These are phyloP conservation scores for Pangasianodon gigas DNA, from an alignment of 2,113 vertebrate genomes.

Conservation along the genomic window DNA sequence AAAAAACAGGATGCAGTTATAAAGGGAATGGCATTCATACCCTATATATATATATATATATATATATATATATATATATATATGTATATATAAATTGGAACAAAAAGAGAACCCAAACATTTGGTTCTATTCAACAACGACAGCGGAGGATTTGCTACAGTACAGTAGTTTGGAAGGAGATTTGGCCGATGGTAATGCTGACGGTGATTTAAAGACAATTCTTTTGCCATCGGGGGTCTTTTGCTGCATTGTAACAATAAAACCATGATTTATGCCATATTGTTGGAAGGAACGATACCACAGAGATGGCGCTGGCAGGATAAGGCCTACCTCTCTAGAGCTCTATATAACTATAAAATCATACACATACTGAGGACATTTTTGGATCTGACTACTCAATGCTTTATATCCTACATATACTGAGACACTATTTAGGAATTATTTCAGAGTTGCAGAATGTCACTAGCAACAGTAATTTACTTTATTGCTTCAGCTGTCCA, in stretches of 20 bases:
- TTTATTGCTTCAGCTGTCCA: background rate
- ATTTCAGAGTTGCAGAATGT: background rate
- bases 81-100: slow-evolving; percentile 74
- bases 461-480: background rate
- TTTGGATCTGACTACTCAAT: slow-evolving; percentile 29
- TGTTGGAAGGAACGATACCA: slow-evolving; percentile 54
- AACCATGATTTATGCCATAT: slow-evolving; percentile 63
- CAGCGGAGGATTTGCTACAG: slow-evolving; percentile 59
- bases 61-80: slow-evolving; percentile 66
- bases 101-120: slow-evolving; percentile 76
- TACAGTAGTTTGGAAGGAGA: slow-evolving; percentile 49
- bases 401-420: slow-evolving; percentile 30
- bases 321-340: slow-evolving; percentile 30
- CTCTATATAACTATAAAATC: slow-evolving; percentile 34
- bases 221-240: slow-evolving; percentile 62
- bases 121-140: slow-evolving; percentile 67
- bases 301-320: slow-evolving; percentile 48
- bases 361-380: slow-evolving; percentile 20
- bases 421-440: slow-evolving; percentile 14
- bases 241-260: slow-evolving; percentile 66
- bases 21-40: slow-evolving; percentile 74
- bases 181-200: slow-evolving; percentile 60
- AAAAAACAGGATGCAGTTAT: slow-evolving; percentile 76
- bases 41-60: slow-evolving; percentile 69
- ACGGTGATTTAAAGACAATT: slow-evolving; percentile 70